phyloP scores from a whole-genome alignment of 1,140 invertebrate species.

The Listronotus bonariensis region DNA sequence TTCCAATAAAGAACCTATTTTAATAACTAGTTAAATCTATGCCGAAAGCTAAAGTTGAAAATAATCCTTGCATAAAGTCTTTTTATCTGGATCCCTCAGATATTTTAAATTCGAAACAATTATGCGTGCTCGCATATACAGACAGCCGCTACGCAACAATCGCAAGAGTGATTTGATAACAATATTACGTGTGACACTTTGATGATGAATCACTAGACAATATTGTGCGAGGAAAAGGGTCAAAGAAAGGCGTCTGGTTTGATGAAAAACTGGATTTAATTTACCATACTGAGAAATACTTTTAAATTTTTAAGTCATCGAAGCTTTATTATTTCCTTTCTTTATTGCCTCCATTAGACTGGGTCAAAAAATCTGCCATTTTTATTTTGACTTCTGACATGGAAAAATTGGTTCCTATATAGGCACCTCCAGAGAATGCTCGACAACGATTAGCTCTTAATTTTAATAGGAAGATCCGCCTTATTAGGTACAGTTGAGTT shows the following conservation, averaged over 20 bases:
- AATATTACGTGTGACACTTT: conserved; percentile 21
- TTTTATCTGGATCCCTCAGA: background rate
- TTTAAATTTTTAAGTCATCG: background rate
- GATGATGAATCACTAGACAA: conserved; percentile 30
- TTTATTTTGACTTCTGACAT: no score
- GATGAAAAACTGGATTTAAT: background rate
- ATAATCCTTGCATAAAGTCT: no score
- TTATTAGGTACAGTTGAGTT: no score
- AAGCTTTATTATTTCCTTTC: background rate
- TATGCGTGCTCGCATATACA: conserved; percentile 9
- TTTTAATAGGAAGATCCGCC: no score
- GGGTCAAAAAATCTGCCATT: no score
- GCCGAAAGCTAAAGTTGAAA: no score
- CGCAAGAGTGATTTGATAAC: conserved; percentile 22
- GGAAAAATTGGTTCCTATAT: no score
- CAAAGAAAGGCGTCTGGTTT: conserved; percentile 14
- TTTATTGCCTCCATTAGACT: no score
- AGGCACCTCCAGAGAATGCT: no score
- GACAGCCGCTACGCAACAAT: background rate
- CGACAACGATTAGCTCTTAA: no score
- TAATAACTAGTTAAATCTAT: no score
- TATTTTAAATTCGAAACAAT: conserved; percentile 19
- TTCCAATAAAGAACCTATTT: no score
- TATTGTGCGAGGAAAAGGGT: conserved; percentile 18
- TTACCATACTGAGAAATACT: background rate